phyloP scores from a whole-genome alignment of 2,888 invertebrate genomes.

The Carcina quercana region DNA sequence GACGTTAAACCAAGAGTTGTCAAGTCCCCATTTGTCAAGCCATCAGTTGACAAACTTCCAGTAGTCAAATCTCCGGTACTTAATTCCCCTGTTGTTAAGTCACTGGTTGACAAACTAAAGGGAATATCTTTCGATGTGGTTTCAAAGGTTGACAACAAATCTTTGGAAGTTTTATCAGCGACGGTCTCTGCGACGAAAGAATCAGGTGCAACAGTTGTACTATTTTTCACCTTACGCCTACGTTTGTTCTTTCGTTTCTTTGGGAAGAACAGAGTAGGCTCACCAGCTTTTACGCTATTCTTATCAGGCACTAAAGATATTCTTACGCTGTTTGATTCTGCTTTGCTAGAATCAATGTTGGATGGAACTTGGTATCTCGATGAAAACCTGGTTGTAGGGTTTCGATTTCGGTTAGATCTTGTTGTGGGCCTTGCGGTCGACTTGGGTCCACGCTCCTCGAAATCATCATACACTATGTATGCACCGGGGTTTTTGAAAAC shows the following conservation, averaged over 20 bases:
- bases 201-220: slow-evolving; percentile 20
- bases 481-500: slow-evolving; percentile 53
- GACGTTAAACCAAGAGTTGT: background rate
- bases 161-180: slow-evolving; percentile 18
- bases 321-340: slow-evolving; percentile 24
- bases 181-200: slow-evolving; percentile 24
- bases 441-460: slow-evolving; percentile 6
- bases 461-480: slow-evolving; percentile 42
- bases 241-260: slow-evolving; percentile 40
- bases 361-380: background rate
- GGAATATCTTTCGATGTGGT: slow-evolving; percentile 13
- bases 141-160: slow-evolving; percentile 13
- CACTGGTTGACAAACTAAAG: too few species aligned
- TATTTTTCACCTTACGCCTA: slow-evolving; percentile 25
- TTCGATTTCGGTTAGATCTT: too few species aligned
- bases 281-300: slow-evolving; percentile 32
- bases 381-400: slow-evolving; percentile 3
- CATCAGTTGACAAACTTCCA: too few species aligned
- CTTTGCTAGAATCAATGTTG: too few species aligned
- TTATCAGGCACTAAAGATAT: slow-evolving; percentile 51
- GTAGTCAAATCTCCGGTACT: too few species aligned
- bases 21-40: too few species aligned
- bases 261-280: slow-evolving; percentile 55
- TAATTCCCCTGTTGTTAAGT: too few species aligned
- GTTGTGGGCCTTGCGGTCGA: too few species aligned